Evolutionary conservation across 2,797 vertebrate species (phyloP).

Genomic region (Paratrypauchen microcephalus): DNA sequence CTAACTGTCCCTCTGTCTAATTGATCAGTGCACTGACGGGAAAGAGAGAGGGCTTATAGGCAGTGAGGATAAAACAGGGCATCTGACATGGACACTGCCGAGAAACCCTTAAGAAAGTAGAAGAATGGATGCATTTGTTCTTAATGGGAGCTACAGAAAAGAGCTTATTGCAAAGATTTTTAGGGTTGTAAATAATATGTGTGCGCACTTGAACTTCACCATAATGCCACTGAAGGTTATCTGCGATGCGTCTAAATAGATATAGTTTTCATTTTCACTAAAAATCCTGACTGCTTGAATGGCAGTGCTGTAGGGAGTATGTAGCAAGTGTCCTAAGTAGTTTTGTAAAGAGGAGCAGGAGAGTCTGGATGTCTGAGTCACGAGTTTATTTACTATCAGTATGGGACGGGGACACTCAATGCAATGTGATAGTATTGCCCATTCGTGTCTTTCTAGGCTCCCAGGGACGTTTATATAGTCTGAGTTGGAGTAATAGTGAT

Average conservation of each 20-base stretch:
- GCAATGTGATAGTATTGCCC: too few relatives aligned
- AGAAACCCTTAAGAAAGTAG: conserved; percentile 26
- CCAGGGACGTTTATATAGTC: neutral
- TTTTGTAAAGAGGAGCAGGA: too few relatives aligned
- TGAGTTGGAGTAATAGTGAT: too few relatives aligned
- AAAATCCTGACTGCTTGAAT: too few relatives aligned
- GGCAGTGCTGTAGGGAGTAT: too few relatives aligned
- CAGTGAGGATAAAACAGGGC: conserved; percentile 26
- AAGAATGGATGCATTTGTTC: conserved; percentile 2
- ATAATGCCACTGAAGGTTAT: conserved; percentile 17
- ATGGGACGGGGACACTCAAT: too few relatives aligned
- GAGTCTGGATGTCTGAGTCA: too few relatives aligned
- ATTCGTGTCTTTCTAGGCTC: neutral
- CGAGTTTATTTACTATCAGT: too few relatives aligned
- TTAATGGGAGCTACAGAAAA: neutral
- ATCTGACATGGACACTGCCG: conserved; percentile 35
- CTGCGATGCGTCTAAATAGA: neutral
- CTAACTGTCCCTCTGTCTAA: conserved; percentile 52
- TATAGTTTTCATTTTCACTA: neutral
- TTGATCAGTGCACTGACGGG: conserved; percentile 54
- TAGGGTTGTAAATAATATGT: neutral
- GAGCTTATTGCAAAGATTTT: neutral
- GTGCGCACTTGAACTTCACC: neutral
- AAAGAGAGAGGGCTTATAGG: conserved; percentile 38
- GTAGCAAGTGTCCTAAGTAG: too few relatives aligned